Conservation (phyloP, 2,797 vertebrate genomes). For the Triplophysa bombifrons region DNA sequence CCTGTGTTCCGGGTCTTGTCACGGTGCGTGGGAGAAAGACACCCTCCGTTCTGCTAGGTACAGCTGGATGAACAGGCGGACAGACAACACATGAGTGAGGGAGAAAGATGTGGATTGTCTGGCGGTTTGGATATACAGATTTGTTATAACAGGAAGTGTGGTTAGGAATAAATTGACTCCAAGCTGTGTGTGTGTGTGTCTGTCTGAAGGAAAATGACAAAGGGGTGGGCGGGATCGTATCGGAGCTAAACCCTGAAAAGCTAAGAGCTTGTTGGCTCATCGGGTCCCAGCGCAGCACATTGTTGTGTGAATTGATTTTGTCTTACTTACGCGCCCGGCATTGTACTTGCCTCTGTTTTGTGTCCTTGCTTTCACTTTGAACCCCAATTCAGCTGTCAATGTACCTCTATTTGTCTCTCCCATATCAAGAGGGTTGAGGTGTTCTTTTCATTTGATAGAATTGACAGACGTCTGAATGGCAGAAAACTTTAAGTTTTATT, state of each 20-base stretch:
- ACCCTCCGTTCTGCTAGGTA: constrained; percentile 56
- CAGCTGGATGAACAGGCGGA: constrained; percentile 61
- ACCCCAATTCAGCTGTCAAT: constrained; percentile 69
- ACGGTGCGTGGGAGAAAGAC: background rate
- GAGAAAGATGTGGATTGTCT: constrained; percentile 80
- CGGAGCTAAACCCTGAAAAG: constrained; percentile 62
- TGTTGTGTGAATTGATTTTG: constrained; percentile 70
- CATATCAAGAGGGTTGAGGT: constrained; percentile 67
- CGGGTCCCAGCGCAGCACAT: constrained; percentile 63
- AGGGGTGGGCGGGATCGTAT: constrained; percentile 61
- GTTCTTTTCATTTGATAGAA: constrained; percentile 40
- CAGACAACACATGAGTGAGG: constrained; percentile 75
- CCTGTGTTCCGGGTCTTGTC: background rate
- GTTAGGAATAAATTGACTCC: constrained; percentile 65
- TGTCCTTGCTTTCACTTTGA: constrained; percentile 80
- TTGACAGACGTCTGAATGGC: background rate
- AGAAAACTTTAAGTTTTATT: background rate
- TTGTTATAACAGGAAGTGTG: constrained; percentile 76
- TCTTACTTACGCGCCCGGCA: constrained; percentile 65
- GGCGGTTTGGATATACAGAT: constrained; percentile 81
- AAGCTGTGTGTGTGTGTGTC: constrained; percentile 31
- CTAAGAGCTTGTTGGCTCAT: constrained; percentile 59
- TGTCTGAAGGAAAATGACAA: constrained; percentile 42
- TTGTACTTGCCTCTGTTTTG: constrained; percentile 65
- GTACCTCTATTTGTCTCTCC: constrained; percentile 71